phyloP scores from a whole-genome alignment of 2,888 invertebrate genomes.

The Acrocyrtus sp. region DNA sequence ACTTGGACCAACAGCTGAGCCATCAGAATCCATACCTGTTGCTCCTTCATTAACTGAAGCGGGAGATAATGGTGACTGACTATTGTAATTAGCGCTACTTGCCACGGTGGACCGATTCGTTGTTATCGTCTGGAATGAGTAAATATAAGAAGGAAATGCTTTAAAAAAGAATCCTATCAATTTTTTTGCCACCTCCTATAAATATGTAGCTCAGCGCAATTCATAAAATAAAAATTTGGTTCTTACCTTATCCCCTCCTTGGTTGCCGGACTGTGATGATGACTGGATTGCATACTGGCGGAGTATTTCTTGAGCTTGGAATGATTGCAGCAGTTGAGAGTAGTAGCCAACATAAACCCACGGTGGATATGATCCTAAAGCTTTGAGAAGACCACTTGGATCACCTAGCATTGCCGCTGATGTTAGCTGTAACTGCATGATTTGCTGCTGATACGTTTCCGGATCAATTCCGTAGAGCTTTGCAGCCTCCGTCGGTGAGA shows the following conservation, averaged over 20 bases:
- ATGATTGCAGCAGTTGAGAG: constrained; percentile 64
- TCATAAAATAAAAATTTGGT: neutral
- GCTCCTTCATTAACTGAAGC: constrained; percentile 61
- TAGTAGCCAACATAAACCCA: constrained; percentile 64
- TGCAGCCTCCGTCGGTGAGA: constrained; percentile 61
- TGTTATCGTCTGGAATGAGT: constrained; percentile 23
- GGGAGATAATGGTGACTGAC: constrained; percentile 60
- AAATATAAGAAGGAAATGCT: neutral
- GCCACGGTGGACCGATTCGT: constrained; percentile 19
- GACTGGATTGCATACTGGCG: constrained; percentile 64
- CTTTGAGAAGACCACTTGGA: constrained; percentile 61
- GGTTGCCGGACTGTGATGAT: constrained; percentile 59
- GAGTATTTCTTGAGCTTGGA: constrained; percentile 65
- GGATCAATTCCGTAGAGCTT: constrained; percentile 62
- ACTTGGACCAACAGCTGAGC: constrained; percentile 59
- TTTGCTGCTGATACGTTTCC: constrained; percentile 63
- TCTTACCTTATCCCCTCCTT: constrained; percentile 63
- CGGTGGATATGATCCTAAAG: constrained; percentile 61
- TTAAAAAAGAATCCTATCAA: neutral
- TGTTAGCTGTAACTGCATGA: constrained; percentile 63
- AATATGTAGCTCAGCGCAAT: neutral
- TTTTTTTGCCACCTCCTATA: neutral
- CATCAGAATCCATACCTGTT: constrained; percentile 61
- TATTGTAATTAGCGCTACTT: constrained; percentile 32
- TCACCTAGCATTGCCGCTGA: constrained; percentile 63